Conservation (phyloP, 1,140 invertebrate genomes). For the Drosophila insularis region DNA sequence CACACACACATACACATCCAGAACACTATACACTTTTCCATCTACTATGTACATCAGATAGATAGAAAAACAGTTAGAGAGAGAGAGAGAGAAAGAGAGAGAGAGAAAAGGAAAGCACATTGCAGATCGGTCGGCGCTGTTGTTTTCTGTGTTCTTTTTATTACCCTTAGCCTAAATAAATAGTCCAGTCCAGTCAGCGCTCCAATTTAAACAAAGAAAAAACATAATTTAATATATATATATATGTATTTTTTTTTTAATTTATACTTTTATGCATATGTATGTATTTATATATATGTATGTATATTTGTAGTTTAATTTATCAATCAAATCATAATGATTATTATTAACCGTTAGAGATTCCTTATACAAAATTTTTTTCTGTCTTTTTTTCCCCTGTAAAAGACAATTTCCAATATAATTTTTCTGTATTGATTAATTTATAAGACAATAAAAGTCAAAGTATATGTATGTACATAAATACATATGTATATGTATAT, state of each 20-base stretch:
- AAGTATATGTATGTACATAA: conserved; percentile 5
- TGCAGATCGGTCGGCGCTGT: conserved; percentile 30
- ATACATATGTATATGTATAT: neutral
- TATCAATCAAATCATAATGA: conserved; percentile 3
- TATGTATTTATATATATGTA: conserved; percentile 39
- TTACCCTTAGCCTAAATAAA: conserved; percentile 10
- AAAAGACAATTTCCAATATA: conserved; percentile 70
- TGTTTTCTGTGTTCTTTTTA: conserved; percentile 36
- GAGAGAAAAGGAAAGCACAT: conserved; percentile 7
- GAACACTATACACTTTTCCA: conserved; percentile 17
- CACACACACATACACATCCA: conserved; percentile 16
- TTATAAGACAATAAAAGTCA: conserved; percentile 72
- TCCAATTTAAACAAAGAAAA: conserved; percentile 19
- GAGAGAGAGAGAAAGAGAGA: neutral
- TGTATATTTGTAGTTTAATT: conserved; percentile 28
- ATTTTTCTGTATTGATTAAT: conserved; percentile 31
- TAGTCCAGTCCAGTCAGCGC: conserved; percentile 21
- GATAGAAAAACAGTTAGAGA: neutral
- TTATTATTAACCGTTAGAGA: conserved; percentile 4
- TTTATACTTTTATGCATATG: conserved; percentile 27
- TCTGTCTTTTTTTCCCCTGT: conserved; percentile 50
- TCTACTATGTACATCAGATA: conserved; percentile 27
- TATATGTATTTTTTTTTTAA: conserved; percentile 17
- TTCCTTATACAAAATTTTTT: conserved; percentile 11
- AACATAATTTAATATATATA: conserved; percentile 20